phyloP scores from a whole-genome alignment of 1,140 invertebrate species.

The Ceratosolen fusciceps region DNA sequence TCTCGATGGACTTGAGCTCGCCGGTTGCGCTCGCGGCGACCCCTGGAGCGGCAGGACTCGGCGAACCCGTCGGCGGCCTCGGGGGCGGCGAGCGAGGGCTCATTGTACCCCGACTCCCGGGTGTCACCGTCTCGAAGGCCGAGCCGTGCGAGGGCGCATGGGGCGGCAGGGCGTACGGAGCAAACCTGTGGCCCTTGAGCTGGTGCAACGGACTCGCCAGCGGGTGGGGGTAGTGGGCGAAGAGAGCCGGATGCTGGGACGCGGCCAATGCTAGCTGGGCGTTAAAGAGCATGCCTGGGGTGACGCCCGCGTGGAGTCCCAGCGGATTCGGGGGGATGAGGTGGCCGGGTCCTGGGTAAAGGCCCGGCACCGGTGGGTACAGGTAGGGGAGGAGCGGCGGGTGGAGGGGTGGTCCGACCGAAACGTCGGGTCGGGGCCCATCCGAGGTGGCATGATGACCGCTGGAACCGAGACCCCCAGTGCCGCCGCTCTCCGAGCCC shows the following conservation, averaged over 20 bases:
- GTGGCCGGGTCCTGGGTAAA: conserved; percentile 80
- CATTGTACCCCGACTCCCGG: conserved; percentile 74
- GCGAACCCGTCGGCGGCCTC: conserved; percentile 73
- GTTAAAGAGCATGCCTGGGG: conserved; percentile 85
- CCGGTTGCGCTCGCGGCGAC: conserved; percentile 67
- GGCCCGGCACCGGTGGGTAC: conserved; percentile 82
- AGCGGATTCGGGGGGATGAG: conserved; percentile 79
- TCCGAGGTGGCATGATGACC: conserved; percentile 74
- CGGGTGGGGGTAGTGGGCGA: conserved; percentile 77
- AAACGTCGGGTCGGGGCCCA: conserved; percentile 85
- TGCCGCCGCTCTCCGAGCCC: conserved; percentile 67
- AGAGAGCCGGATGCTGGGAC: conserved; percentile 82
- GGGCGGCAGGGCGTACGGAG: conserved; percentile 85
- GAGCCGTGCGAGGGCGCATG: conserved; percentile 78
- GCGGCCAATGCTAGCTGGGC: conserved; percentile 84
- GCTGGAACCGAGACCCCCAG: conserved; percentile 68
- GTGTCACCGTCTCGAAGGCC: conserved; percentile 88
- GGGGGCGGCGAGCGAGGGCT: conserved; percentile 79
- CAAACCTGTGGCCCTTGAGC: conserved; percentile 81
- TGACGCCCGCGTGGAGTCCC: conserved; percentile 76
- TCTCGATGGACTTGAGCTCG: conserved; percentile 95
- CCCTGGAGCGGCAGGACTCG: conserved; percentile 72
- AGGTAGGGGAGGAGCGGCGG: conserved; percentile 90
- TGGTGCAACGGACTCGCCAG: conserved; percentile 71
- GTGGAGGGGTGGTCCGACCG: conserved; percentile 88